Percentiles rank a stretch among this genome's conserved stretches.
phyloP scores from a whole-genome alignment of 2,797 vertebrate species.

The Cuculus canorus region DNA sequence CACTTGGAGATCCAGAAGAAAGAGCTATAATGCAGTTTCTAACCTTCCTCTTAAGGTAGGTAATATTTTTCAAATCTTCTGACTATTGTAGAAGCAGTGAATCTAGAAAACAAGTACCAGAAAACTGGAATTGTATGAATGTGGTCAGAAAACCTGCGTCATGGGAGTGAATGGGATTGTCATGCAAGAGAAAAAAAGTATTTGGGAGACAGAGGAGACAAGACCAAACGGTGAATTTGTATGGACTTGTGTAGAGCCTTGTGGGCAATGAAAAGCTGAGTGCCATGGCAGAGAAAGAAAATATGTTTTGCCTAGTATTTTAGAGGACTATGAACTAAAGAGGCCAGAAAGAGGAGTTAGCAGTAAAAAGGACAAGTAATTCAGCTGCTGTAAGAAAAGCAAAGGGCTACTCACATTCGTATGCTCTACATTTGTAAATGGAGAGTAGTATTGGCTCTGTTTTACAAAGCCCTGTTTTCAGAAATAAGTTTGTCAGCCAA shows the following conservation, averaged over 20 bases:
- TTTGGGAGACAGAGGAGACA: not conserved
- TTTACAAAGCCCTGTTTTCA: slow-evolving; percentile 7
- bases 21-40: not conserved
- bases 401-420: not conserved
- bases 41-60: not conserved
- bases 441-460: not conserved
- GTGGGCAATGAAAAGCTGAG: not conserved
- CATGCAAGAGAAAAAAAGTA: not conserved
- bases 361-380: not conserved
- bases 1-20: not conserved
- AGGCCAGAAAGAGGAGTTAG: slow-evolving; percentile 28
- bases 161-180: not conserved
- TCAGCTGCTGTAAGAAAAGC: slow-evolving; percentile 17
- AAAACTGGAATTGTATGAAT: not conserved
- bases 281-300: not conserved
- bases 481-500: slow-evolving; percentile 57
- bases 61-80: not conserved
- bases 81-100: not conserved
- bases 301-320: not conserved
- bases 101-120: not conserved
- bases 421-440: not conserved
- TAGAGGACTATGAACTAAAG: not conserved
- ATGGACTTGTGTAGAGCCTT: not conserved
- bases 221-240: not conserved
- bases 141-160: not conserved